Evolutionary conservation across 2,113 vertebrate species (phyloP), one percentile per base, ranked within the genome.

Genomic region (Notothenia coriiceps): DNA sequence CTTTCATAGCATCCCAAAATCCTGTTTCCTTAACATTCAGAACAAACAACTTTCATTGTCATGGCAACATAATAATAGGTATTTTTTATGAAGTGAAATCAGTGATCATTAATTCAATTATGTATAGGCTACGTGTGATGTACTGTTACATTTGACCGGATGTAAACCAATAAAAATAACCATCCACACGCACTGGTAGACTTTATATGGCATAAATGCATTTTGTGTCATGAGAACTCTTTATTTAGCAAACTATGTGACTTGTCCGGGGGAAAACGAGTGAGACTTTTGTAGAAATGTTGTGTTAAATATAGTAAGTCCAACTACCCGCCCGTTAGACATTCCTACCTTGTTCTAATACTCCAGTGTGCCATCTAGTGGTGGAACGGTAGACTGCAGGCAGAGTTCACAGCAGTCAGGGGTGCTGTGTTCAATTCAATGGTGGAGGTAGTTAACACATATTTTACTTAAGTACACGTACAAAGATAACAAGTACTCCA

Each of bases 331-430:
- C n/a, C 33, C 2, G 43, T 8, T 10, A 60, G 1, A 61, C 3
- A 4, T 13, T 7, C 57, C 9, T 29, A 12, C 15, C 14, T 4
- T 70, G 13, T 17, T 9, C 5, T 14, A 1, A 3, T 25, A 1
- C 54, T 77, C 57, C 8, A 80, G 51, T 61, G 70, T 60, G 74
- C 25, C 86, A 80, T 35, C 67, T 4, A 17, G 76, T 86, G 86
- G 70, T 50, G 7, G 69, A 46, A 50, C 6, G 2, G 44, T 59
- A 17, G 72, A 84, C 52, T 82, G 35, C 70, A 62, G 33, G 10
- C 3, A 12, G 4, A 60, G 29, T n/a, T n/a, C 1, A 11, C 6
- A 3, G 11, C 12, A 18, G 17, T 50, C 12, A 25, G 44, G 6
- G 49, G 20, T 0, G 46, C 14, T 29, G n/a, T 40, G 4, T 50